These are phyloP conservation scores for Polymixis flavicincta DNA, from an alignment of 2,888 invertebrate species.

Conservation along the genomic window DNA sequence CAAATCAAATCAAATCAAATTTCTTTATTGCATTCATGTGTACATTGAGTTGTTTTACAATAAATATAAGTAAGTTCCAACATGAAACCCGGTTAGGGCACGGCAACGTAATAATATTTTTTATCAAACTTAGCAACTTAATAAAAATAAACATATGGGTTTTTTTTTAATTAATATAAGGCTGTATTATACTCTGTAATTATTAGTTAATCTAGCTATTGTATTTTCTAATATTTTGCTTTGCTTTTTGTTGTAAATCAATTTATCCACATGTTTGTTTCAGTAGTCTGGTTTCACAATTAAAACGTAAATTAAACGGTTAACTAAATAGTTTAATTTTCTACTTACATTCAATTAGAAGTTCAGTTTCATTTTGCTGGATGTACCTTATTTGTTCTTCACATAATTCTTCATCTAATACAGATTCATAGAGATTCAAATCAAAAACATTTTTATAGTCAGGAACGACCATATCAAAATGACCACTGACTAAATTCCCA, in stretches of 20 bases:
- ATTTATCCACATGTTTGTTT: background rate
- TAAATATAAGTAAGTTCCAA: no score
- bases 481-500: slow-evolving; percentile 41
- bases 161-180: no score
- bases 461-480: slow-evolving; percentile 63
- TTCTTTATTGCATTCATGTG: no score
- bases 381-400: slow-evolving; percentile 76
- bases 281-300: background rate
- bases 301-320: background rate
- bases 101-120: no score
- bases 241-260: background rate
- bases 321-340: background rate
- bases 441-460: slow-evolving; percentile 74
- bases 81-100: no score
- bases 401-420: slow-evolving; percentile 78
- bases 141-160: no score
- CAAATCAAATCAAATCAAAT: no score
- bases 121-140: no score
- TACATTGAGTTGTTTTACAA: no score
- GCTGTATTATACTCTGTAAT: no score
- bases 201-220: no score
- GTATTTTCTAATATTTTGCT: no score
- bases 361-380: slow-evolving; percentile 63
- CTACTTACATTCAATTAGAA: slow-evolving; percentile 79
- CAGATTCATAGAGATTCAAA: slow-evolving; percentile 76